Conservation (phyloP, 1,140 invertebrate genomes). For the Plodia interpunctella region DNA sequence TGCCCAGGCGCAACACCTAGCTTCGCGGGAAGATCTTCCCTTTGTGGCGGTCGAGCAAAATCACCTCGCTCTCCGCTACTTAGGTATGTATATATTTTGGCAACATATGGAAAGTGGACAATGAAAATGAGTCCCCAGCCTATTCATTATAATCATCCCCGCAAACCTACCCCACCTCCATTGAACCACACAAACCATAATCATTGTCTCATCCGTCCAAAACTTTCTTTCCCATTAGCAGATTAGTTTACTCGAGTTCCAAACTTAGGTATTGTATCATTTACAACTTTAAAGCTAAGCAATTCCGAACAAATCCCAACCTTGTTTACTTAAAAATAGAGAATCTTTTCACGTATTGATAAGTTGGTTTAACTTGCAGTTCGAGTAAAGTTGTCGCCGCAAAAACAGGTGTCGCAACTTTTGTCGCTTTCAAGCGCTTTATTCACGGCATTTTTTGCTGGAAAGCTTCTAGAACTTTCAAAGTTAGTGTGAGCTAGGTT, state of each 20-base stretch:
- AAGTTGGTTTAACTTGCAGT: constrained; percentile 1
- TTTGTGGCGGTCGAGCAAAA: too few relatives aligned
- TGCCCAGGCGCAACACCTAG: too few relatives aligned
- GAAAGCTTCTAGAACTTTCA: neutral
- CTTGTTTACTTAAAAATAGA: neutral
- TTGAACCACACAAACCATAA: constrained; percentile 8
- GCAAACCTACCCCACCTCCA: too few relatives aligned
- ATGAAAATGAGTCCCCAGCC: too few relatives aligned
- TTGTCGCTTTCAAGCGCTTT: constrained; percentile 6
- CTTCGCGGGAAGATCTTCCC: too few relatives aligned
- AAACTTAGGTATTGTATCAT: constrained; percentile 27
- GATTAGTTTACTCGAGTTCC: constrained; percentile 35
- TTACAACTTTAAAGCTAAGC: constrained; percentile 12
- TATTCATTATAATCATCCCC: too few relatives aligned
- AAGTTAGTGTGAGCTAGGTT: neutral
- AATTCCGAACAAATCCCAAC: constrained; percentile 5
- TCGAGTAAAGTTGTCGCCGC: constrained; percentile 15
- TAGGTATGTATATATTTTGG: too few relatives aligned
- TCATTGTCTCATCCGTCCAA: constrained; percentile 14
- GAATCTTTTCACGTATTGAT: neutral
- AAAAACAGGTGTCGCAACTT: constrained; percentile 45
- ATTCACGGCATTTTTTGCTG: constrained; percentile 1
- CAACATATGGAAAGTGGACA: too few relatives aligned
- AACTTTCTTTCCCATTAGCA: constrained; percentile 41
- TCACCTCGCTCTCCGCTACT: too few relatives aligned